These are phyloP conservation scores for Strigamia crassipes DNA, from an alignment of 2,888 invertebrate species.

Conservation along the genomic window DNA sequence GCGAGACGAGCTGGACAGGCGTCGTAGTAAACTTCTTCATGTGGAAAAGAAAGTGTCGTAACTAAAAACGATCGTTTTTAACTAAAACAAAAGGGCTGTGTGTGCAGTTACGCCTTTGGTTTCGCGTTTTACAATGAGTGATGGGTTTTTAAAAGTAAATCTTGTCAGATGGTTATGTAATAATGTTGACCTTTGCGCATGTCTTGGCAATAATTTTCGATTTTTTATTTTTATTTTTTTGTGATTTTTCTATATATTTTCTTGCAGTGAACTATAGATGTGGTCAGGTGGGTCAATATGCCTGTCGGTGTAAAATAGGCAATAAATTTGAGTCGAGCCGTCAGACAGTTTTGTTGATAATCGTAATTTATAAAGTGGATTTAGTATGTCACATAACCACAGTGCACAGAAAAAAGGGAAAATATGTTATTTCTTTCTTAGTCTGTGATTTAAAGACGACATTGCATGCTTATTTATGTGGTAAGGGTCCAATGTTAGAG, in stretches of 20 bases:
- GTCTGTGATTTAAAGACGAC: not conserved
- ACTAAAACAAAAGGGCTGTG: not conserved
- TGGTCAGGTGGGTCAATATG: not conserved
- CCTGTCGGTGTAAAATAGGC: not conserved
- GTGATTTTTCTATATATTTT: not conserved
- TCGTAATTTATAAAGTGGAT: constrained; percentile 22
- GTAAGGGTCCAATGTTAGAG: not conserved
- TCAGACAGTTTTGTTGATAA: not conserved
- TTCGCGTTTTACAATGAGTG: not conserved
- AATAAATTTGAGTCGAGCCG: not conserved
- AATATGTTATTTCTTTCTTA: not conserved
- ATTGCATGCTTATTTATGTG: not conserved
- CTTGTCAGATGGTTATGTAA: not conserved
- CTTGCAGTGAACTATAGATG: not conserved
- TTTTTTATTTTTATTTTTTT: not conserved
- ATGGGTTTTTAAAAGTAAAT: not conserved
- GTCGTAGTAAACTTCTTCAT: not conserved
- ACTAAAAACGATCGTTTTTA: not conserved
- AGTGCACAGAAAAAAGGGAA: not conserved
- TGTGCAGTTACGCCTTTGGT: not conserved
- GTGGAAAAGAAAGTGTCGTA: constrained; percentile 1
- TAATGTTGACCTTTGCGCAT: not conserved
- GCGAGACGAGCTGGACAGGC: not conserved
- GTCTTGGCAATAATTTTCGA: not conserved
- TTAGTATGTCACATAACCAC: not conserved